Percentiles rank a stretch among this genome's conserved stretches.
Conservation (phyloP, 2,888 invertebrate genomes). For the Temnothorax ravouxi region DNA sequence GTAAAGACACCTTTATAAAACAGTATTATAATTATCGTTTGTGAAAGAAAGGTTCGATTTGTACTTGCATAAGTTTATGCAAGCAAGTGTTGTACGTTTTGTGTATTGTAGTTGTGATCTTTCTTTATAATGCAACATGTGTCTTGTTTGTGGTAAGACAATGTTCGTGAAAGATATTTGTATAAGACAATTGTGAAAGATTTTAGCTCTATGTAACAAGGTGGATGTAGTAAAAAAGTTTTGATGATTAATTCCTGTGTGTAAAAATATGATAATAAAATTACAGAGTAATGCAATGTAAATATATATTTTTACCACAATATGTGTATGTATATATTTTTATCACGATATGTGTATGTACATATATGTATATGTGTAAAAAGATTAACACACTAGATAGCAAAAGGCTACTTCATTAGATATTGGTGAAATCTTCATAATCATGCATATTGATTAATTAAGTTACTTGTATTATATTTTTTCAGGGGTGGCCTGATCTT, state of each 20-base stretch:
- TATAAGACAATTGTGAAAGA: background rate
- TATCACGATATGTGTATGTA: constrained; percentile 39
- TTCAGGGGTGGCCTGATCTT: constrained; percentile 85
- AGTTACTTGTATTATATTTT: constrained; percentile 65
- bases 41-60: background rate
- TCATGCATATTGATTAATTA: constrained; percentile 56
- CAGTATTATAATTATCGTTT: constrained; percentile 19
- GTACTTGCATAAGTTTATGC: background rate
- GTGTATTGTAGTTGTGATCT: constrained; percentile 23
- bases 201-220: constrained; percentile 67
- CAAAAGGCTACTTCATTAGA: constrained; percentile 1
- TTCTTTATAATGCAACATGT: constrained; percentile 9
- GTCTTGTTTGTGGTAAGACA: constrained; percentile 15
- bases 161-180: background rate
- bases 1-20: constrained; percentile 24
- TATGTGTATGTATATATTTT: constrained; percentile 28
- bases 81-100: constrained; percentile 6
- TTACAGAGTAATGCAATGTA: constrained; percentile 27
- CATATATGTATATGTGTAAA: background rate
- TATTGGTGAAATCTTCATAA: background rate
- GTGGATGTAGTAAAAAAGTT: constrained; percentile 74
- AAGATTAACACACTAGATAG: constrained; percentile 4
- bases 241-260: constrained; percentile 72
- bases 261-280: constrained; percentile 19
- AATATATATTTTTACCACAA: constrained; percentile 48